Base-by-base conservation (phyloP, 2,797 vertebrate genomes). In the Mareca penelope region DNA sequence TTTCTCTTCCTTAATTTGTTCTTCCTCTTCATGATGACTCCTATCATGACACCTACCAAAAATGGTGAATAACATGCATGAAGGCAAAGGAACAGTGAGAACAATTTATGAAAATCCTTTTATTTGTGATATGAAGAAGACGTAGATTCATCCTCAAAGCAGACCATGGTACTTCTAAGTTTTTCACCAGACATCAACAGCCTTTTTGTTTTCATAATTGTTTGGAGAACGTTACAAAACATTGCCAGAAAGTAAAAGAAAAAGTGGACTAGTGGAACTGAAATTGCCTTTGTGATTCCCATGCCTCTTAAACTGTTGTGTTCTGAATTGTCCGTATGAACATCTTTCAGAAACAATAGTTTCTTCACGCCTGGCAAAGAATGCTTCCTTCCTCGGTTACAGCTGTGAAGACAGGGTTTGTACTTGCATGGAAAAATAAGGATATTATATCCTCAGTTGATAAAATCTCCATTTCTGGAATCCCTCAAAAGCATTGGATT, bases 341-440 rank as follows among this genome's bases (percentile, higher is more conserved):
- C 39, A 55, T 88, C 29, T 81, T 81, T 50, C 55, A 84, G 57
- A 91, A 94, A 88, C 61, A 75, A 57, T 69, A 65, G 50, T 71
- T 31, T 65, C 50, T 76, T 78, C 44, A 42, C 50, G 84, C 63
- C 63, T 94, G 81, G 64, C 59, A 92, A 84, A 85, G 75, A 86
- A 52, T 33, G 17, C 31, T 92, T 94, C 88, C 70, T 88, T 90
- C 67, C 73, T 72, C 69, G 50, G 65, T 80, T 80, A 88, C 55
- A 91, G 77, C 40, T 92, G 67, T 79, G 81, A 91, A 90, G 63
- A 73, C 24, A 39, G 4, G 19, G 9, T 61, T 95, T 75, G 53
- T 67, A 63, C 52, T 90, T 69, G n/a, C 44, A 26, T 40, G 33
- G 50, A 84, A 88, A 94, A 79, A 87, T 29, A 79, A 82, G 68